Evolutionary conservation across 2,888 invertebrate genomes (phyloP), one percentile per base, ranked within the genome.

Genomic region (Agonopterix arenella): DNA sequence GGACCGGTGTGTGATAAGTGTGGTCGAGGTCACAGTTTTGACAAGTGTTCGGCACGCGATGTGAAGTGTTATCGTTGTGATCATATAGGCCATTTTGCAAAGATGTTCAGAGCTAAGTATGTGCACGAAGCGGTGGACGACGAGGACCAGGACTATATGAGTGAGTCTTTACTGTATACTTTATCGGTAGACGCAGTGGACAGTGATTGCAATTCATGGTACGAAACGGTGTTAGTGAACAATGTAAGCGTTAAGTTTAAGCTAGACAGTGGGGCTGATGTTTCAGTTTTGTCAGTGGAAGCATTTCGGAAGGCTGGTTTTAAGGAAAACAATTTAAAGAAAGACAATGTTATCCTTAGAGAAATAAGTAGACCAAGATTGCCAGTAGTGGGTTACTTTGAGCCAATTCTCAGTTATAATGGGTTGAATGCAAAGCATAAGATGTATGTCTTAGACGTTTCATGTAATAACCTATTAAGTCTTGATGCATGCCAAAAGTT

Each of bases 251-350:
- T 47, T 9, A 36, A 47, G 5, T 52, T 52, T 41, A 52, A 52
- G 11, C 38, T 52, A 36, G 52, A 52, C 11, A 52, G 48, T 10
- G 48, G 52, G 4, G 52, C 52, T 4, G 48, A 52, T 9, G 44
- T 44, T 7, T 47, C 44, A 4, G 50, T 50, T 0, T 45, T 51
- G 45, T 51, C 47, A n/a, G 8, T 47, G 4, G 9, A 41, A 11
- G 8, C 9, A 4, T 51, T 40, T 36, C 11, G 10, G 8, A 18
- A 13, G 36, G 47, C 47, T 1, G 47, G 45, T 51, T 47, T n/a
- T 42, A 7, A 41, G 2, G n/a, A 2, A 2, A 13, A 36, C 5
- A 36, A 47, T 4, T 41, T 47, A 36, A 36, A 45, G 9, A 45
- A 45, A 36, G 10, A 11, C 36, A 36, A 11, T 10, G 37, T 11